phyloP scores from a whole-genome alignment of 1,140 invertebrate genomes.

The Procambarus clarkii region DNA sequence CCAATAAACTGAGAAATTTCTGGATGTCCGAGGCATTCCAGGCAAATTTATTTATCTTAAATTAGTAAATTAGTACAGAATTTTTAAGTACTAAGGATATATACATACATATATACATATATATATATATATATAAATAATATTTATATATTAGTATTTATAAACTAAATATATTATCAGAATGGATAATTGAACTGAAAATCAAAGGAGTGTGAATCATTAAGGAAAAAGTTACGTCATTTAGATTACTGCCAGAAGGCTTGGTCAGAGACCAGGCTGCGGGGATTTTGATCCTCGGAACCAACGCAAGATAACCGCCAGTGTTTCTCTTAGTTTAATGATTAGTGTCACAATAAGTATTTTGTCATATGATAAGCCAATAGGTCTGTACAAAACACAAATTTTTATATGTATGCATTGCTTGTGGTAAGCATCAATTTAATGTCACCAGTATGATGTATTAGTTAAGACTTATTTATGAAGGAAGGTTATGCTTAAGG shows the following conservation, averaged over 20 bases:
- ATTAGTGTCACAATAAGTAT: slow-evolving; percentile 67
- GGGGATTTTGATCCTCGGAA: too few relatives aligned
- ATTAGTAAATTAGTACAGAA: slow-evolving; percentile 33
- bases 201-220: slow-evolving; percentile 56
- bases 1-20: slow-evolving; percentile 61
- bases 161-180: slow-evolving; percentile 64
- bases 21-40: slow-evolving; percentile 52
- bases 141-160: slow-evolving; percentile 68
- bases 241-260: neutral
- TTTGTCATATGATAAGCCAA: slow-evolving; percentile 63
- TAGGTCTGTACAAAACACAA: slow-evolving; percentile 67
- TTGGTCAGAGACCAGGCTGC: too few relatives aligned
- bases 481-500: slow-evolving; percentile 44
- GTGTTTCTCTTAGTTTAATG: slow-evolving; percentile 43
- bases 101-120: slow-evolving; percentile 61
- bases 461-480: slow-evolving; percentile 64
- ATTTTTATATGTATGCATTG: slow-evolving; percentile 62
- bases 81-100: slow-evolving; percentile 46
- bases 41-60: slow-evolving; percentile 51
- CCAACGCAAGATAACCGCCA: slow-evolving; percentile 56
- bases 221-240: slow-evolving; percentile 49
- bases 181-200: slow-evolving; percentile 56
- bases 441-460: slow-evolving; percentile 48
- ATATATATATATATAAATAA: slow-evolving; percentile 15
- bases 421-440: slow-evolving; percentile 53